These are phyloP conservation scores for Nannobrachium achirus DNA, from an alignment of 2,113 vertebrate species.

Conservation along the genomic window DNA sequence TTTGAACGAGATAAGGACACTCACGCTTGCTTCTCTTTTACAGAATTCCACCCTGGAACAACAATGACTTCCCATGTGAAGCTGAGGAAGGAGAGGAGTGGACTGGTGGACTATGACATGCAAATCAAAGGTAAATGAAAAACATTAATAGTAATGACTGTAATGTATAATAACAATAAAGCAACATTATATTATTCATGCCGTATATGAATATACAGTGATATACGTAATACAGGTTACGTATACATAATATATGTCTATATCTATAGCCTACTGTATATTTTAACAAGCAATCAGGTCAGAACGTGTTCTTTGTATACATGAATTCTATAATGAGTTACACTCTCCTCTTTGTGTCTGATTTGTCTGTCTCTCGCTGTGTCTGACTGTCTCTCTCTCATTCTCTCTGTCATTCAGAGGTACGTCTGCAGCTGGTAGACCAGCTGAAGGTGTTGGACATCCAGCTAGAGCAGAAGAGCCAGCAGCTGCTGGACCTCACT, in stretches of 20 bases:
- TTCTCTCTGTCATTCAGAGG: constrained; percentile 69
- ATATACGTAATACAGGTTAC: too few species aligned
- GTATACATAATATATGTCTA: too few species aligned
- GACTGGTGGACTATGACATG: constrained; percentile 74
- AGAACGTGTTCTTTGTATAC: too few species aligned
- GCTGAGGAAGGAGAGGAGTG: constrained; percentile 66
- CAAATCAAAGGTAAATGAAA: constrained; percentile 77
- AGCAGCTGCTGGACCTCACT: constrained; percentile 85
- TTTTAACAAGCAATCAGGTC: too few species aligned
- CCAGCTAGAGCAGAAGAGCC: constrained; percentile 86
- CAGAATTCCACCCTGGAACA: constrained; percentile 66
- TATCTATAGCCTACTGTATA: too few species aligned
- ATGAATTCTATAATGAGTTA: background rate
- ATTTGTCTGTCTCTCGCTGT: background rate
- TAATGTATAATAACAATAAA: too few species aligned
- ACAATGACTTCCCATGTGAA: constrained; percentile 77
- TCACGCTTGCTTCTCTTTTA: constrained; percentile 9
- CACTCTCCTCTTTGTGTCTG: background rate
- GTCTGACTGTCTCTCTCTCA: background rate
- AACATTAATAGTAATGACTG: too few species aligned
- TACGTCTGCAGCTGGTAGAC: constrained; percentile 85
- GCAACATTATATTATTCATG: too few species aligned
- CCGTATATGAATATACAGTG: too few species aligned
- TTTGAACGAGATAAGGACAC: background rate
- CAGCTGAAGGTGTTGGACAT: constrained; percentile 86